Evolutionary conservation across 2,888 invertebrate species (phyloP).

Genomic region (Nomada goodeniana): DNA sequence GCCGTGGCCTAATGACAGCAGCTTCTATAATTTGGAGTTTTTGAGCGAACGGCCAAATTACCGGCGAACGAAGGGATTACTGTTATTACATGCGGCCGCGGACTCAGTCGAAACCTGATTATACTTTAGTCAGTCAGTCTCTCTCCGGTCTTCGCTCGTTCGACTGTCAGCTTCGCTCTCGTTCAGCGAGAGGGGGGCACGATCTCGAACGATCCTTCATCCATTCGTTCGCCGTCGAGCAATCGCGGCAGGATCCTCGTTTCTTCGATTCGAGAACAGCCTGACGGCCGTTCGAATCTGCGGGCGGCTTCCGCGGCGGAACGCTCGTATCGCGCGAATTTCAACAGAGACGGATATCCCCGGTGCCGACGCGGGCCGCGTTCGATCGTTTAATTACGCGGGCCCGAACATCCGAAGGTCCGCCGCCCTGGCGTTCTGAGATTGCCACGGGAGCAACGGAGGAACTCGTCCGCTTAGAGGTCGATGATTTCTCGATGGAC

Average conservation of each 20-base stretch:
- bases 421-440: constrained; percentile 36
- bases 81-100: constrained; percentile 83
- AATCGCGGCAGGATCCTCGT: neutral
- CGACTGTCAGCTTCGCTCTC: constrained; percentile 77
- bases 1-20: constrained; percentile 82
- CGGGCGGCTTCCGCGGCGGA: too few relatives aligned
- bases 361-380: constrained; percentile 11
- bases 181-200: constrained; percentile 48
- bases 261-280: neutral
- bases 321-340: neutral
- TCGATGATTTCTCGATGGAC: constrained; percentile 71
- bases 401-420: constrained; percentile 1
- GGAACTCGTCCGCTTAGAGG: constrained; percentile 55
- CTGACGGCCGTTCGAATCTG: too few relatives aligned
- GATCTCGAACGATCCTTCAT: constrained; percentile 55
- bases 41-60: constrained; percentile 83
- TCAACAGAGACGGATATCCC: constrained; percentile 6
- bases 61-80: constrained; percentile 82
- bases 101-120: constrained; percentile 82
- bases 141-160: constrained; percentile 75
- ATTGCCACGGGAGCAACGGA: constrained; percentile 39
- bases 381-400: constrained; percentile 55
- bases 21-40: constrained; percentile 84
- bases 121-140: constrained; percentile 81
- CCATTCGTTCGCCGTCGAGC: neutral